These are phyloP conservation scores for Hipparchia semele DNA, from an alignment of 2,888 invertebrate genomes.

Conservation along the genomic window DNA sequence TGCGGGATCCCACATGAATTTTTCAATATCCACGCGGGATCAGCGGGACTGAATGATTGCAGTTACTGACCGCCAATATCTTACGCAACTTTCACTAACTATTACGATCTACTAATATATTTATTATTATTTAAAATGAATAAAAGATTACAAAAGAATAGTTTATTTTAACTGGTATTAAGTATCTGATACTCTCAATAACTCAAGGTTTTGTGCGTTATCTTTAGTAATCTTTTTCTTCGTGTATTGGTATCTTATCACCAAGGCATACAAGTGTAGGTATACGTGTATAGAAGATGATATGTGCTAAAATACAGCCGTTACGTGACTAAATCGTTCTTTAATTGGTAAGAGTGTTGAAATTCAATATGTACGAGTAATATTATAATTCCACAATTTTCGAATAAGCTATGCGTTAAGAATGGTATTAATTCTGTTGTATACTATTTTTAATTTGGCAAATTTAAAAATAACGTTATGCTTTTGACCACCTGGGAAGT, in stretches of 20 bases:
- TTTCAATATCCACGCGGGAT: no score
- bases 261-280: slow-evolving; percentile 11
- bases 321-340: not conserved
- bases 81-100: no score
- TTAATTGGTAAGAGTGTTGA: not conserved
- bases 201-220: slow-evolving; percentile 28
- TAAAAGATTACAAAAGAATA: not conserved
- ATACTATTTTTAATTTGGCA: no score
- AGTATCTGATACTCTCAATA: not conserved
- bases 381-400: not conserved
- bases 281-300: slow-evolving; percentile 8
- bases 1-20: no score
- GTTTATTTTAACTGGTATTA: not conserved
- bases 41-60: no score
- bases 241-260: slow-evolving; percentile 35
- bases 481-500: no score
- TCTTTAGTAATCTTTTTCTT: slow-evolving; percentile 34
- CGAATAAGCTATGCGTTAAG: no score
- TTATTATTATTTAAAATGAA: no score
- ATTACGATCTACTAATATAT: no score
- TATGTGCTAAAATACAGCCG: not conserved
- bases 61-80: no score
- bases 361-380: not conserved
- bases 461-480: no score
- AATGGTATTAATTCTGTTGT: no score